Conservation (phyloP, 2,113 vertebrate genomes). For the Callipepla californica region DNA sequence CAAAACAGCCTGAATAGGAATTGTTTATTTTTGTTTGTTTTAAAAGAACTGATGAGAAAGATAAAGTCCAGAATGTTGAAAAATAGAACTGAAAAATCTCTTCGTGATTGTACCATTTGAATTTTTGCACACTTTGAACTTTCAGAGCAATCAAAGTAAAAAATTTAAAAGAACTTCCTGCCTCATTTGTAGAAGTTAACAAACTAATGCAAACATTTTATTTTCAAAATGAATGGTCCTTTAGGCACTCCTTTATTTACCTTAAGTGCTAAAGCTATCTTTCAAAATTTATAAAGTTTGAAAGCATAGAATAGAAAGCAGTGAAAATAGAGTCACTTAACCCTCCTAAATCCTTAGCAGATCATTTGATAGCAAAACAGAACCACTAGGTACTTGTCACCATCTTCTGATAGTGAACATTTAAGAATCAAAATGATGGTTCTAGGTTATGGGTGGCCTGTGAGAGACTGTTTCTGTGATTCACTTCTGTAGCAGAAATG, state of each 20-base stretch:
- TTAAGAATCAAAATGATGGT: background rate
- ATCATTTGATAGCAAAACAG: background rate
- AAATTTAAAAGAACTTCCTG: background rate
- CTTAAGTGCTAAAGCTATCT: background rate
- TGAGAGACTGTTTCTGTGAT: background rate
- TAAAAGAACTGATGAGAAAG: background rate
- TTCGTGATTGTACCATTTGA: background rate
- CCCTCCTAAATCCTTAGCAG: background rate
- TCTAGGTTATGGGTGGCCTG: background rate
- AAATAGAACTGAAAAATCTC: fast-evolving
- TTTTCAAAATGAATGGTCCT: background rate
- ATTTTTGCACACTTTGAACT: background rate
- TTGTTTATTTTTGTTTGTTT: background rate
- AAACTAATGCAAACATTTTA: background rate
- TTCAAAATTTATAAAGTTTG: background rate
- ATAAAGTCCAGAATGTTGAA: background rate
- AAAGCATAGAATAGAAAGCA: background rate
- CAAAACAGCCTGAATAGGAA: background rate
- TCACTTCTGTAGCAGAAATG: background rate
- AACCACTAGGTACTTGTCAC: background rate
- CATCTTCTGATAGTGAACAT: background rate
- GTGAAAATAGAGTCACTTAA: background rate
- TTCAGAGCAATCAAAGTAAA: background rate
- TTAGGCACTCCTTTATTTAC: background rate
- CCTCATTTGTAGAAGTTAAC: background rate